A percentile compares a stretch with the other conserved stretches of the same genome.
Evolutionary conservation across 2,113 vertebrate genomes (phyloP).

Genomic region (Laticauda laticaudata): DNA sequence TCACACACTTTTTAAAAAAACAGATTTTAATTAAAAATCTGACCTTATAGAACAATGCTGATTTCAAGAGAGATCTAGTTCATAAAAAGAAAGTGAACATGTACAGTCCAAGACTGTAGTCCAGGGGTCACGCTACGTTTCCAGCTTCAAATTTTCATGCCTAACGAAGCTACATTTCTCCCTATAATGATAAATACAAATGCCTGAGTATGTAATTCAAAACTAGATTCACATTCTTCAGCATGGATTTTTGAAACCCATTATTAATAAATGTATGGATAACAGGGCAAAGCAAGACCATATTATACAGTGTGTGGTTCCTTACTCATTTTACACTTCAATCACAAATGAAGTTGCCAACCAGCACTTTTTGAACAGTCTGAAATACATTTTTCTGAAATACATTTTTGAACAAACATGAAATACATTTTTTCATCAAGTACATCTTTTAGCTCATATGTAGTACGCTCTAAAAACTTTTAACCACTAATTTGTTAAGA

Average conservation of each 20-base stretch:
- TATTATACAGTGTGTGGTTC: neutral
- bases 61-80: neutral
- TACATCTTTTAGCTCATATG: neutral
- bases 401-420: neutral
- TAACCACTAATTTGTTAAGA: neutral
- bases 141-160: neutral
- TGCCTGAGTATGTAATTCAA: neutral
- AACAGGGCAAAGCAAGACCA: neutral
- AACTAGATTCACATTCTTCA: neutral
- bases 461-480: neutral
- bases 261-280: neutral
- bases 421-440: neutral
- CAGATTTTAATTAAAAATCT: neutral
- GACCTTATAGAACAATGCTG: neutral
- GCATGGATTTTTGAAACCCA: neutral
- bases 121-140: neutral
- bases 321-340: neutral
- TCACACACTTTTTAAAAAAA: neutral
- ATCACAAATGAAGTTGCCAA: neutral
- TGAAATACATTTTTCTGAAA: neutral
- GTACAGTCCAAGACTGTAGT: neutral
- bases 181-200: neutral
- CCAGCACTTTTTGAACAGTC: neutral
- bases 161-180: neutral
- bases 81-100: neutral